Percentiles rank a stretch among this genome's conserved stretches.
phyloP scores from a whole-genome alignment of 2,113 vertebrate genomes.

The Platysternon megacephalum region DNA sequence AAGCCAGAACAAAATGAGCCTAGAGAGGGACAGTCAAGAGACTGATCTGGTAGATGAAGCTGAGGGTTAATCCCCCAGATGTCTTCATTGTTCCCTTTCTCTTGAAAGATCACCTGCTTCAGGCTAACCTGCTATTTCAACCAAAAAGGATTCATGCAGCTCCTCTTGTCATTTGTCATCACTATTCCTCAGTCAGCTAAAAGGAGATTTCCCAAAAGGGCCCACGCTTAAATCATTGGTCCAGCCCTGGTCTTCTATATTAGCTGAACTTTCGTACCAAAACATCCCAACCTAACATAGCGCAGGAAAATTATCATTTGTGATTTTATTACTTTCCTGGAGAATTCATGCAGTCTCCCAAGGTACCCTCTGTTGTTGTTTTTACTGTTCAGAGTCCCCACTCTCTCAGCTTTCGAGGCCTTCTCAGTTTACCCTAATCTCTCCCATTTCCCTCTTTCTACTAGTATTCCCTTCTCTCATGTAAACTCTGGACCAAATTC shows the following conservation, averaged over 20 bases:
- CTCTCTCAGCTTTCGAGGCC: background rate
- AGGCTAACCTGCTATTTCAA: background rate
- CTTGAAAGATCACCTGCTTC: background rate
- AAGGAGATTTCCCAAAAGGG: background rate
- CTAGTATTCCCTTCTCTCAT: background rate
- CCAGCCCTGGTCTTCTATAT: fast-evolving
- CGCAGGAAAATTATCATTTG: background rate
- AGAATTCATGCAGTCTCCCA: background rate
- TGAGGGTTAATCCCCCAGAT: background rate
- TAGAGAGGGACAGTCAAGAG: background rate
- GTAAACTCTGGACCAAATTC: background rate
- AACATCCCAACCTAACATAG: fast-evolving
- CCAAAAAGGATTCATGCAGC: background rate
- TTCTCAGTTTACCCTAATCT: background rate
- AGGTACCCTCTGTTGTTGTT: background rate
- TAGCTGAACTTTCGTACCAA: background rate
- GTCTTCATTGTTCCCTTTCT: background rate
- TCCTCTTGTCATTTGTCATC: background rate
- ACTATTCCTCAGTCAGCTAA: background rate
- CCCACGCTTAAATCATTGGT: background rate
- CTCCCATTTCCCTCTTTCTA: background rate
- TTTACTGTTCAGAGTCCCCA: background rate
- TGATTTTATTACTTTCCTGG: fast-evolving
- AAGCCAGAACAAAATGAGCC: background rate
- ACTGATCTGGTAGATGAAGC: background rate